Evolutionary conservation across 2,888 invertebrate genomes (phyloP), one percentile per base, ranked within the genome.

Genomic region (Ennomos erosarius): DNA sequence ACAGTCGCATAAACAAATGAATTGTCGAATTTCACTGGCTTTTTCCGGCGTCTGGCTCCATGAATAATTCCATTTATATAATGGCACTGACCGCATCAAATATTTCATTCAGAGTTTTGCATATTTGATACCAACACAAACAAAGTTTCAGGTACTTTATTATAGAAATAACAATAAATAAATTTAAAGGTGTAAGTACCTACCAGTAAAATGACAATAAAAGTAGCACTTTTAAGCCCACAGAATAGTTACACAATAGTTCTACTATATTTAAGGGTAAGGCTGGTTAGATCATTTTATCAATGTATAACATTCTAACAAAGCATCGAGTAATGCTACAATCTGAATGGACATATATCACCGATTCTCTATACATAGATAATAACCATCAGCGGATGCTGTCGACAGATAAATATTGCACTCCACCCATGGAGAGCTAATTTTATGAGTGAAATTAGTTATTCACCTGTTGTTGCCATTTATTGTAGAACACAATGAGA

Each of bases 391-490:
- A 76, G 77, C 90, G 89, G 89, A 88, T 88, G 84, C 84, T 81
- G 83, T 71, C 78, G 79, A 85, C 84, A 79, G 82, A 85, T 88
- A 88, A 85, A 90, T 89, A 90, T 88, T 87, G 85, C 86, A 86
- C 89, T 87, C 84, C 90, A 87, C 89, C 91, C 90, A 90, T 87
- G 82, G 78, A 84, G 79, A 85, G 86, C 87, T 91, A 88, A 88
- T 88, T 88, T 90, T 90, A 90, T 89, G 84, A 89, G 88, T 87
- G 87, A 91, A 92, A 92, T 91, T 90, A 91, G 88, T 90, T 86
- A 89, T 90, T 91, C 90, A 92, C 91, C 91, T 92, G 91, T 89
- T 90, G 89, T 89, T 90, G 90, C 85, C 87, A 90, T 92, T 92
- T 91, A 90, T 90, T 87, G 87, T 84, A 85, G 82, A 80, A 74